phyloP scores from a whole-genome alignment of 2,113 vertebrate genomes.

The Scomber scombrus region DNA sequence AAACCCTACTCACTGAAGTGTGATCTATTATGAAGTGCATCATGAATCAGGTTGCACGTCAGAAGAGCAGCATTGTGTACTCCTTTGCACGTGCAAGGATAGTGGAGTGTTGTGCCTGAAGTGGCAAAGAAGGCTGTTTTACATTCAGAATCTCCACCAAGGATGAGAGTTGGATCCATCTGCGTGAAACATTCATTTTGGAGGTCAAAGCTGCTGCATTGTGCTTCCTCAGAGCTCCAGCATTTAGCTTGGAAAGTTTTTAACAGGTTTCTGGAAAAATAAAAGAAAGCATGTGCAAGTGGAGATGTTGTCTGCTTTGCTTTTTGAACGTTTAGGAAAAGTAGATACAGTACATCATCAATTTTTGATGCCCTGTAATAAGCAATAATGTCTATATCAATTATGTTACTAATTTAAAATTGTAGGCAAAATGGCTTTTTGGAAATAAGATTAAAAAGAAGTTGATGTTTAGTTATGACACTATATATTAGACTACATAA shows the following conservation, averaged over 20 bases:
- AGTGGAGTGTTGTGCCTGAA: conserved; percentile 86
- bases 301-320: background rate
- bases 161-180: conserved; percentile 79
- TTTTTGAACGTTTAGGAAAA: background rate
- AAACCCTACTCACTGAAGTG: conserved; percentile 85
- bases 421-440: too few relatives aligned
- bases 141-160: conserved; percentile 85
- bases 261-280: conserved; percentile 82
- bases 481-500: too few relatives aligned
- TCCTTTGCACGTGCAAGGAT: conserved; percentile 86
- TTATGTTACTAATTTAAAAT: background rate
- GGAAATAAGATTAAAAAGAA: too few relatives aligned
- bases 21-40: conserved; percentile 88
- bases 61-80: conserved; percentile 65
- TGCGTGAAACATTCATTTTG: conserved; percentile 80
- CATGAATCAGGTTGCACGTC: conserved; percentile 84
- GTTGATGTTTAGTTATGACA: too few relatives aligned
- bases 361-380: background rate
- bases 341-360: background rate
- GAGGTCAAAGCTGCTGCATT: conserved; percentile 71
- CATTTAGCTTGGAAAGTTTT: conserved; percentile 85
- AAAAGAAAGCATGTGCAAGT: background rate
- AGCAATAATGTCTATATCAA: background rate
- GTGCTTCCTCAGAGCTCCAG: conserved; percentile 81
- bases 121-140: conserved; percentile 87